Conservation (phyloP, 2,888 invertebrate genomes). For the Rotaria sp. region DNA sequence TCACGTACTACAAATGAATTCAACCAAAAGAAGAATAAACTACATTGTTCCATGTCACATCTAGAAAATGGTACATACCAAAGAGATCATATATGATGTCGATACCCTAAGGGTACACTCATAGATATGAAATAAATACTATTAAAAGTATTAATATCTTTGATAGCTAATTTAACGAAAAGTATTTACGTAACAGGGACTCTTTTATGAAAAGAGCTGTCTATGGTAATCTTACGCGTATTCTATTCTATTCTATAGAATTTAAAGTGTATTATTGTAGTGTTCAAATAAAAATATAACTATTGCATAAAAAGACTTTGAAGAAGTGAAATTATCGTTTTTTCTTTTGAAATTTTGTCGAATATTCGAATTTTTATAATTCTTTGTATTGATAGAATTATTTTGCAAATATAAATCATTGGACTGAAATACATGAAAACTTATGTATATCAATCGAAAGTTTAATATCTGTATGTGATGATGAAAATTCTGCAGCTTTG, state of each 20-base stretch:
- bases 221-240: no score
- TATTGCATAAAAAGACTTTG: no score
- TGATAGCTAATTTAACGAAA: neutral
- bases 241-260: no score
- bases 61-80: neutral
- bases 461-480: conserved; percentile 36
- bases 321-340: neutral
- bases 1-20: no score
- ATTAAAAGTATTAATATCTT: neutral
- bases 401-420: conserved; percentile 36
- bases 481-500: conserved; percentile 2
- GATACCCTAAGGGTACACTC: neutral
- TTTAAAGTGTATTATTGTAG: no score
- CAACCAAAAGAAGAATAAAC: neutral
- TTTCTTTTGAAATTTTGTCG: no score
- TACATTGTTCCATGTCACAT: neutral
- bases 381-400: neutral
- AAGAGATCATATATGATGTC: neutral
- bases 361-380: neutral
- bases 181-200: neutral
- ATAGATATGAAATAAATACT: neutral
- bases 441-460: conserved; percentile 32
- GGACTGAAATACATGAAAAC: conserved; percentile 31
- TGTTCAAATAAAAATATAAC: no score
- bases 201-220: neutral